Percentiles rank a stretch among this genome's conserved stretches.
These are phyloP conservation scores for Typhlichthys subterraneus DNA, from an alignment of 2,797 vertebrate species.

Conservation along the genomic window DNA sequence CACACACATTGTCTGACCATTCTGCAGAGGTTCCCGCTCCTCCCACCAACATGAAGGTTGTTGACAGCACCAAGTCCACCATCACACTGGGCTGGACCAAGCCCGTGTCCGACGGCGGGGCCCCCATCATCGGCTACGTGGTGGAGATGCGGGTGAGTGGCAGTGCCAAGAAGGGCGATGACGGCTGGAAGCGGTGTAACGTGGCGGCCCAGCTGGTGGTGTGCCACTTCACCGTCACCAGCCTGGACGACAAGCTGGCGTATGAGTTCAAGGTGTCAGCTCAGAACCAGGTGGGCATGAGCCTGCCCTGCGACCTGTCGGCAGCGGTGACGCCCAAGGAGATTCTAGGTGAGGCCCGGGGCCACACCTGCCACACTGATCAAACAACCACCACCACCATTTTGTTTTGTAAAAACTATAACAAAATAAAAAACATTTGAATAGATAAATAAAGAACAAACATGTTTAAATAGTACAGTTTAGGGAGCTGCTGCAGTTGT, in stretches of 20 bases:
- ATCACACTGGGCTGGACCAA: conserved; percentile 92
- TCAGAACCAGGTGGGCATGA: conserved; percentile 97
- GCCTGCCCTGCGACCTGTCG: conserved; percentile 89
- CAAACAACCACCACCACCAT: not conserved
- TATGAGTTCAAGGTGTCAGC: conserved; percentile 97
- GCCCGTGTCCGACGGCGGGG: conserved; percentile 92
- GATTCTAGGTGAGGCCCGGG: conserved; percentile 85
- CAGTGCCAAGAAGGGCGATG: conserved; percentile 85
- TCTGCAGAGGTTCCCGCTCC: conserved; percentile 91
- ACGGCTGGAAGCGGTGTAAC: conserved; percentile 95
- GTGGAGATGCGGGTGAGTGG: conserved; percentile 89
- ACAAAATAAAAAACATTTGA: too few species aligned
- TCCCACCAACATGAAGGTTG: conserved; percentile 90
- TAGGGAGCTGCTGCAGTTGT: too few species aligned
- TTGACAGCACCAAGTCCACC: conserved; percentile 89
- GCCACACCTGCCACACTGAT: not conserved
- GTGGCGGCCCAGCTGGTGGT: conserved; percentile 91
- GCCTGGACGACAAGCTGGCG: conserved; percentile 86
- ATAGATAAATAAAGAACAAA: too few species aligned
- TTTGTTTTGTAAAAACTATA: too few species aligned
- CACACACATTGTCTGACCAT: not conserved
- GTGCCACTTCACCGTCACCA: conserved; percentile 90
- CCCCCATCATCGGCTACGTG: conserved; percentile 94
- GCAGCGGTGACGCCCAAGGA: conserved; percentile 90
- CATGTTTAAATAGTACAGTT: too few species aligned